phyloP scores from a whole-genome alignment of 2,797 vertebrate species.

The Hemitrygon akajei region DNA sequence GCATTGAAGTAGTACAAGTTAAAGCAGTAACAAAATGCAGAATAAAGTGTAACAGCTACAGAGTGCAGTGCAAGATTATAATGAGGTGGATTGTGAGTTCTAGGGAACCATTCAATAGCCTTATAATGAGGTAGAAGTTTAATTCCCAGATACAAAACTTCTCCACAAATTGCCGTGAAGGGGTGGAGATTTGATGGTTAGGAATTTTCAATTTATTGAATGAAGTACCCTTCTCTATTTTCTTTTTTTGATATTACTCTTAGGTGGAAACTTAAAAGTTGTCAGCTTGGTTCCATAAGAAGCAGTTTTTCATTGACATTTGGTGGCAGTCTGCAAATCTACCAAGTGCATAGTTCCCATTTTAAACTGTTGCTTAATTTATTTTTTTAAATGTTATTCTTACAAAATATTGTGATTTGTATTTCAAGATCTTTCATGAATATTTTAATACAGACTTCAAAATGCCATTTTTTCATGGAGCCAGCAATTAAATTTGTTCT shows the following conservation, averaged over 20 bases:
- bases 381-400: too few species aligned
- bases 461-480: neutral
- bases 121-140: neutral
- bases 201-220: neutral
- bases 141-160: neutral
- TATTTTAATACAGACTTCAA: neutral
- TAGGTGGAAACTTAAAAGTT: neutral
- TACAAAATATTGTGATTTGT: too few species aligned
- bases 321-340: neutral
- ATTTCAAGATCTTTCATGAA: too few species aligned
- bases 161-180: neutral
- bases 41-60: too few species aligned
- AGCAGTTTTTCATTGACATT: neutral
- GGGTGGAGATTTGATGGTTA: neutral
- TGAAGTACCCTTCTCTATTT: neutral
- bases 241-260: neutral
- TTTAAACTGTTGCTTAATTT: neutral
- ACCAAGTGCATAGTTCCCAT: neutral
- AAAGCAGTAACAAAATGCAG: too few species aligned
- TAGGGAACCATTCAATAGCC: too few species aligned
- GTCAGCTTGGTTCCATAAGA: neutral
- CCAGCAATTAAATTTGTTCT: neutral
- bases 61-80: too few species aligned
- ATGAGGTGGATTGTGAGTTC: too few species aligned
- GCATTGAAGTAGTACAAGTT: too few species aligned